Conservation (phyloP, 2,888 invertebrate species). For the Formica aserva region DNA sequence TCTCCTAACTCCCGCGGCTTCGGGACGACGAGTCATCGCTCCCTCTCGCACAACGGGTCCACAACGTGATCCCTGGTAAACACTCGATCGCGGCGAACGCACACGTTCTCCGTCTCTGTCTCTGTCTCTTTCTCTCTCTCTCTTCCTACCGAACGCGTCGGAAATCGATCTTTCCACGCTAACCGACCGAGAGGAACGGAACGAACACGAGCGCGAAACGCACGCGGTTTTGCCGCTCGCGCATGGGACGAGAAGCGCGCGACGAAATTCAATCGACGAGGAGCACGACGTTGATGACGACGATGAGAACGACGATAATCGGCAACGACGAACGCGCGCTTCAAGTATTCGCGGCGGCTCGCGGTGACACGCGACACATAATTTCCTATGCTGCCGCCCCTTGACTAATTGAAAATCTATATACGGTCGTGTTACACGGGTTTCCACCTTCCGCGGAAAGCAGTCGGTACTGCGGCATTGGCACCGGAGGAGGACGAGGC, state of each 20-base stretch:
- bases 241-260: constrained; percentile 1
- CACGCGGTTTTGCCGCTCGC: constrained; percentile 38
- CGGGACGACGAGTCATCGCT: constrained; percentile 50
- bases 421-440: constrained; percentile 64
- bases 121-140: neutral
- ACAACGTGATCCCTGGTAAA: constrained; percentile 48
- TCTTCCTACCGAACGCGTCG: constrained; percentile 3
- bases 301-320: neutral
- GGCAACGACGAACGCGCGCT: neutral
- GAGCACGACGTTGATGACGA: neutral
- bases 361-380: constrained; percentile 63
- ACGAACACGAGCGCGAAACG: constrained; percentile 33
- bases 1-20: constrained; percentile 10
- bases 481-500: constrained; percentile 56
- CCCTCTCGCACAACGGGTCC: constrained; percentile 8
- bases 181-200: neutral
- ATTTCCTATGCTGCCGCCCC: constrained; percentile 63
- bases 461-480: constrained; percentile 81
- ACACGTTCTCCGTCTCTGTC: constrained; percentile 50
- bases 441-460: constrained; percentile 76
- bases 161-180: constrained; percentile 37
- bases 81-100: constrained; percentile 48
- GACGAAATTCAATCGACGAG: neutral
- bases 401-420: constrained; percentile 77
- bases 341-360: constrained; percentile 58